Base-by-base conservation (phyloP, 2,797 vertebrate species). In the Geotria australis region DNA sequence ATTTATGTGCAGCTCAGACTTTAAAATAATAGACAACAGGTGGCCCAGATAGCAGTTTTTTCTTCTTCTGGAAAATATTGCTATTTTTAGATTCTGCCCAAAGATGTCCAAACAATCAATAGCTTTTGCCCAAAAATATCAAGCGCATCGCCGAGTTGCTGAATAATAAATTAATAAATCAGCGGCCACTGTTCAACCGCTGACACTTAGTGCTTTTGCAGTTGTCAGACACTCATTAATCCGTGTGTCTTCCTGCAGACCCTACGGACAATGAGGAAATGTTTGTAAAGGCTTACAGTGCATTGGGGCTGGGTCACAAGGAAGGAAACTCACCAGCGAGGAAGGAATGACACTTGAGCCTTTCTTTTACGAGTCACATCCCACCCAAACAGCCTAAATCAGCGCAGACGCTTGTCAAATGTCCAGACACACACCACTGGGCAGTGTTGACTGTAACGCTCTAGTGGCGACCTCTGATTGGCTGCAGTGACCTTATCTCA, bases 21-120 rank as follows among this genome's bases (percentile, higher is more conserved):
- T 86, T 88, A 93, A 93, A 93, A 86, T 91, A 93, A 94, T 89
- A 84, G 80, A 83, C 85, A 91, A 94, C 85, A 98, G 86, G 85
- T 93, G 84, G 83, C 81, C 81, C 77, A 79, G 70, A 74, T 67
- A 76, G 74, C 76, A 78, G 24, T 38, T 38, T 38, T n/a, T n/a
- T n/a, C 68, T 75, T 75, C 74, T 72, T 73, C 71, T 66, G 67
- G 69, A 67, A 66, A 69, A 66, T 75, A 73, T 59, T 71, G 73
- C 69, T 73, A 73, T 73, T 66, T 66, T 66, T 71, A 67, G 68
- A 67, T 69, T 70, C 65, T 69, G 70, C 70, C 68, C 70, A 71
- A 66, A 72, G 67, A 67, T 73, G 69, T 38, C 24, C 4, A 38
- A 38, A 38, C 24, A 38, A 38, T 38, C 24, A 38, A 38, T 38